Conservation (phyloP, 2,113 vertebrate genomes). For the Coturnix japonica region DNA sequence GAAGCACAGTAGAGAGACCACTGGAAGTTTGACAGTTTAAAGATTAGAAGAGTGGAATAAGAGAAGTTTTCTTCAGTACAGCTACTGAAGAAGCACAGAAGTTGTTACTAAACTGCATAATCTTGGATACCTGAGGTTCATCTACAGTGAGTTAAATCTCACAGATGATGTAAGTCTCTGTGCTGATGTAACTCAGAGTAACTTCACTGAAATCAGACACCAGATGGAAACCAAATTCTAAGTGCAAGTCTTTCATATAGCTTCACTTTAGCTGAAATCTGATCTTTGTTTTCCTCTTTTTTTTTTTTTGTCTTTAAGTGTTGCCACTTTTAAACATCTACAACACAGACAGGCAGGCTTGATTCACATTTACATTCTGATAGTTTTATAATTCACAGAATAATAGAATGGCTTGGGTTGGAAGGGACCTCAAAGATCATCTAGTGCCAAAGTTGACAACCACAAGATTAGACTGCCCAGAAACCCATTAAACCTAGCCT, state of each 20-base stretch:
- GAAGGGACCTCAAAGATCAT: too few species aligned
- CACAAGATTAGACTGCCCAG: too few species aligned
- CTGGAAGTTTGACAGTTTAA: background rate
- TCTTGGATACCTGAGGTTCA: background rate
- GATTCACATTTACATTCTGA: background rate
- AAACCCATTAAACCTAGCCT: too few species aligned
- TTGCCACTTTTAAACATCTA: background rate
- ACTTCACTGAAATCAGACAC: background rate
- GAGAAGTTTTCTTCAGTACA: background rate
- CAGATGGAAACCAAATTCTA: background rate
- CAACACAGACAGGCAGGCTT: background rate
- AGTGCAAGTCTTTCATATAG: rapidly evolving
- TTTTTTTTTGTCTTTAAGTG: background rate
- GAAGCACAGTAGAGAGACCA: rapidly evolving
- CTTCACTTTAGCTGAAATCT: background rate
- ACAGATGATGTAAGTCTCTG: background rate
- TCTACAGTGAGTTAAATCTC: background rate
- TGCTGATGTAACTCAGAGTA: background rate
- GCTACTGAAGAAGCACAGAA: background rate
- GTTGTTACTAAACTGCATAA: background rate
- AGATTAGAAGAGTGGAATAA: background rate
- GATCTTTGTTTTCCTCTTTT: background rate
- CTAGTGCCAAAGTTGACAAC: too few species aligned
- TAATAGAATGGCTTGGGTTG: too few species aligned
- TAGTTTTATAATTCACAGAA: background rate